Percentiles rank a stretch among this genome's conserved stretches.
These are phyloP conservation scores for Cryptoblepharus egeriae DNA, from an alignment of 2,797 vertebrate genomes.

Conservation along the genomic window DNA sequence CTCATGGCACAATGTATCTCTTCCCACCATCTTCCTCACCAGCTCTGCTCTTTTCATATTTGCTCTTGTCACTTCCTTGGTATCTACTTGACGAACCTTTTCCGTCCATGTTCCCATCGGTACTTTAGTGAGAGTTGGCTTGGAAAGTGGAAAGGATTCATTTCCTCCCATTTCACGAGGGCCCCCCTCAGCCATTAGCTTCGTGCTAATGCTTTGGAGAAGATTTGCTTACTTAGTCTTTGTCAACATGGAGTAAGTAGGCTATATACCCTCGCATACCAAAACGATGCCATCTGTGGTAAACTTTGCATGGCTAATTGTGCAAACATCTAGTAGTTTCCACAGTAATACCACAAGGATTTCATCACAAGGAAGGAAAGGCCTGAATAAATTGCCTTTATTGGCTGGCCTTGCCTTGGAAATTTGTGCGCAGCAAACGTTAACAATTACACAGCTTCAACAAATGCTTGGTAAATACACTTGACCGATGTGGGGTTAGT, in stretches of 20 bases:
- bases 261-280: conserved; percentile 34
- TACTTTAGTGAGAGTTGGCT: conserved; percentile 14
- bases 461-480: not conserved
- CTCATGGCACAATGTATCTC: not conserved
- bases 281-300: conserved; percentile 34
- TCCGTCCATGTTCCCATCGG: not conserved
- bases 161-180: not conserved
- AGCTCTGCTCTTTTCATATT: not conserved
- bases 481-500: not conserved
- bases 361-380: not conserved
- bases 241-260: not conserved
- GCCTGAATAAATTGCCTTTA: not conserved
- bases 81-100: not conserved
- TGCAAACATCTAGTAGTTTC: conserved; percentile 26
- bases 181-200: conserved; percentile 11
- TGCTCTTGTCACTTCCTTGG: not conserved
- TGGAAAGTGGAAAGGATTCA: conserved; percentile 40
- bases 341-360: conserved; percentile 51
- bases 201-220: conserved; percentile 29
- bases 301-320: conserved; percentile 24
- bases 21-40: not conserved
- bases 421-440: conserved; percentile 14
- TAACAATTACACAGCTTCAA: not conserved
- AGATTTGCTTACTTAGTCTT: conserved; percentile 22
- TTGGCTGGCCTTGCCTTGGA: conserved; percentile 50